Percentiles rank a stretch among this genome's conserved stretches.
phyloP scores from a whole-genome alignment of 2,888 invertebrate genomes.

The Anthrax anthrax region DNA sequence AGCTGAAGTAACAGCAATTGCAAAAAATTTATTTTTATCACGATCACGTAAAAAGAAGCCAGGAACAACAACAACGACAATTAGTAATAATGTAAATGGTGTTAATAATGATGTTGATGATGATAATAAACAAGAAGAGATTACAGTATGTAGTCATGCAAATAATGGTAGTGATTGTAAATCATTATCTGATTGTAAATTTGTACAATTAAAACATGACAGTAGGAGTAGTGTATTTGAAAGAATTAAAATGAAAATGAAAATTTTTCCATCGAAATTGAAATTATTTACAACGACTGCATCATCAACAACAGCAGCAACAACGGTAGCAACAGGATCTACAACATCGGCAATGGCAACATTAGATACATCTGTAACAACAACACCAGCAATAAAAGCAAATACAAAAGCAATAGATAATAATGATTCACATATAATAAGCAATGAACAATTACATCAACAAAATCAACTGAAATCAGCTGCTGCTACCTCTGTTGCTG shows the following conservation, averaged over 20 bases:
- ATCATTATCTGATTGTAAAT: not conserved
- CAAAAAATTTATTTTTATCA: constrained; percentile 1
- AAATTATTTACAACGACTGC: not conserved
- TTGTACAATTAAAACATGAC: not conserved
- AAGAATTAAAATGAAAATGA: constrained; percentile 3
- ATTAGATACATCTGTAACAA: too few species aligned
- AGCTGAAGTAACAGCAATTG: not conserved
- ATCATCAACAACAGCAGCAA: not conserved
- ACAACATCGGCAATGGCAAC: too few species aligned
- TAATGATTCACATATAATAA: too few species aligned
- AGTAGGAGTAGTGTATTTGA: constrained; percentile 5
- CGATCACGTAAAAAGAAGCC: not conserved
- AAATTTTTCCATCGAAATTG: not conserved
- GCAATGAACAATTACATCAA: not conserved
- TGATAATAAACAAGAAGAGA: too few species aligned
- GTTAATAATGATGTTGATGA: too few species aligned
- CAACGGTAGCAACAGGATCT: not conserved
- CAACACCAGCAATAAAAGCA: too few species aligned
- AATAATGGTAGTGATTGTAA: too few species aligned
- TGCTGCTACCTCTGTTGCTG: too few species aligned
- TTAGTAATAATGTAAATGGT: too few species aligned
- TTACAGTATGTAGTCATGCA: too few species aligned
- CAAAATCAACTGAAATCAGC: not conserved
- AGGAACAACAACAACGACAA: not conserved
- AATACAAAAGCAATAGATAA: too few species aligned